Base-by-base conservation (phyloP, 2,113 vertebrate genomes). In the Phylloscopus trochiloides region DNA sequence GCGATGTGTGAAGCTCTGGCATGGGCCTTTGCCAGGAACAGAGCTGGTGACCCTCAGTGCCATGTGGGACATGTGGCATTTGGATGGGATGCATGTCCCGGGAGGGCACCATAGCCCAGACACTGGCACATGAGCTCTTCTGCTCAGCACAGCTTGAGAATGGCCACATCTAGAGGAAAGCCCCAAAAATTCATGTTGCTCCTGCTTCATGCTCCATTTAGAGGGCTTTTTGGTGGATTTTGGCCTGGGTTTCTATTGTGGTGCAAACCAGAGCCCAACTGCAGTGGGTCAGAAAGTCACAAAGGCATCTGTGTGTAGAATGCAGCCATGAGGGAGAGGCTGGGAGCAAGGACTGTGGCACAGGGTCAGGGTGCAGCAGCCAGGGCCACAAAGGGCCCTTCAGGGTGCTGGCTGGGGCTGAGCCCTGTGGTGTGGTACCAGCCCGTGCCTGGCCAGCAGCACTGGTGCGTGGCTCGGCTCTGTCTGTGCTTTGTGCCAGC, bases 381-480 rank as follows among this genome's bases (percentile, higher is more conserved):
- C 91, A 32, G 40, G 40, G 47, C 45, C 70, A 96, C 94, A 96
- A 94, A 92, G 77, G 42, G 77, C 77, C 74, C 75, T 94, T 96
- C 80, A 95, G 17, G 36, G 71, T 0, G 14, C 48, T 36, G 22
- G 31, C 66, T 10, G 47, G 50, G 78, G 42, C 88, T 86, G 68
- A 50, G 76, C 21, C 63, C 1, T 0, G 12, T 1, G 12, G 1
- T 1, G 17, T 2, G 3, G 94, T 96, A 89, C 95, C 95, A 97
- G 94, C 31, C 83, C 0, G 79, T 77, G 76, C 86, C 19, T 3
- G 65, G 40, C 63, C 25, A 7, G 62, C 50, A 73, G 90, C 63
- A 55, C 67, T 1, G 0, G 48, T 0, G 0, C 3, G 0, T 0
- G 26, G 51, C 61, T 57, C 3, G 0, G 32, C 82, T 82, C 54